A percentile compares a stretch with the other conserved stretches of the same genome.
phyloP scores from a whole-genome alignment of 2,888 invertebrate species.

The Drosophila stalkeri region DNA sequence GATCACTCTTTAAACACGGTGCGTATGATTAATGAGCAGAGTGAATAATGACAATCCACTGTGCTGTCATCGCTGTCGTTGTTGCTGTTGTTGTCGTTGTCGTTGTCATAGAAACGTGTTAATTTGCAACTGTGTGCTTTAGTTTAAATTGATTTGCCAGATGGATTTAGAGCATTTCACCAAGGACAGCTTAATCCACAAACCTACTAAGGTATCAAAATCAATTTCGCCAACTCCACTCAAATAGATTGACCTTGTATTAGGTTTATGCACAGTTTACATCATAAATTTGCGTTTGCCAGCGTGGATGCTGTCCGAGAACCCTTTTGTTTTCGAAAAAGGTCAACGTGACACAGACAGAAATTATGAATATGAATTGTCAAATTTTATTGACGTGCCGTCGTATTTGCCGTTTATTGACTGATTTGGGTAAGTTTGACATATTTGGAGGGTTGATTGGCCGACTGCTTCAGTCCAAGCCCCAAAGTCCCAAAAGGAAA shows the following conservation, averaged over 20 bases:
- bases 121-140: conserved; percentile 37
- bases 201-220: conserved; percentile 22
- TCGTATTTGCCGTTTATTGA: conserved; percentile 45
- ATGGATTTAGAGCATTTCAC: not conserved
- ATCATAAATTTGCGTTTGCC: conserved; percentile 26
- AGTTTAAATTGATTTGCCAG: conserved; percentile 24
- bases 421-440: conserved; percentile 52
- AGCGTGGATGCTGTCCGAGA: not conserved
- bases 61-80: not conserved
- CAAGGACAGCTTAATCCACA: conserved; percentile 30
- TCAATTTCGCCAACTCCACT: conserved; percentile 22
- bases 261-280: not conserved
- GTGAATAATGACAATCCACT: conserved; percentile 25
- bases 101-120: conserved; percentile 40
- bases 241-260: conserved; percentile 6
- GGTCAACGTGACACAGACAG: conserved; percentile 55
- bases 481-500: conserved; percentile 21
- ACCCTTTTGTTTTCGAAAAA: conserved; percentile 59
- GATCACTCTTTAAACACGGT: conserved; percentile 49
- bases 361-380: conserved; percentile 65
- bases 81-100: conserved; percentile 9
- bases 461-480: conserved; percentile 13
- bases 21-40: conserved; percentile 68
- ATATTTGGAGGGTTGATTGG: conserved; percentile 48
- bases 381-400: conserved; percentile 63